phyloP scores from a whole-genome alignment of 2,797 vertebrate genomes.

The Betta splendens region DNA sequence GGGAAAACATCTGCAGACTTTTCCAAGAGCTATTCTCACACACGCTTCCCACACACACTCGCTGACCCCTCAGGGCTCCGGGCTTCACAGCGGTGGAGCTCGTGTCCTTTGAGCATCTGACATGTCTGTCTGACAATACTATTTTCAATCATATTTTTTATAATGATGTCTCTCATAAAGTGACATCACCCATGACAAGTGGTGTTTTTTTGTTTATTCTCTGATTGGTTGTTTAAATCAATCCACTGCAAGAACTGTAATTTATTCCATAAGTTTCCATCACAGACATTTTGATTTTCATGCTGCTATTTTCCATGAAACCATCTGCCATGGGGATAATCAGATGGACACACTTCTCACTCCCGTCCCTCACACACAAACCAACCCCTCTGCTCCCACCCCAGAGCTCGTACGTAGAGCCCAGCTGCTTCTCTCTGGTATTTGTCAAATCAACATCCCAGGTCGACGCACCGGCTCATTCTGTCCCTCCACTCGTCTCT shows the following conservation, averaged over 20 bases:
- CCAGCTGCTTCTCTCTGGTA: constrained; percentile 50
- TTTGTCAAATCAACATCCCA: constrained; percentile 62
- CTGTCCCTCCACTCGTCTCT: constrained; percentile 20
- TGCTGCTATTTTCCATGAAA: too few species aligned
- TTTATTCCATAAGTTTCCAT: too few species aligned
- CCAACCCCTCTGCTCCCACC: constrained; percentile 22
- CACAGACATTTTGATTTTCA: too few species aligned
- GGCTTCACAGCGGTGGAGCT: neutral
- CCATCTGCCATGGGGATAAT: too few species aligned
- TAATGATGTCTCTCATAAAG: constrained; percentile 5
- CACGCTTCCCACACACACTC: neutral
- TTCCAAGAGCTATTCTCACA: constrained; percentile 15
- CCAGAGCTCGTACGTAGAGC: constrained; percentile 6
- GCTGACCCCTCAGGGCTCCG: neutral
- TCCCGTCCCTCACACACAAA: constrained; percentile 23
- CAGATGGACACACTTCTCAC: constrained; percentile 2
- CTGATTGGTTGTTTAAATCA: too few species aligned
- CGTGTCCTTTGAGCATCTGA: neutral
- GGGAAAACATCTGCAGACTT: constrained; percentile 55
- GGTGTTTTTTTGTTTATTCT: too few species aligned
- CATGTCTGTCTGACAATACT: neutral
- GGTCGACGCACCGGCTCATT: constrained; percentile 40
- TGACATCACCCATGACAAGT: too few species aligned
- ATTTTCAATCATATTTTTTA: neutral
- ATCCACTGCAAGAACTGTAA: too few species aligned